These are phyloP conservation scores for Trinectes maculatus DNA, from an alignment of 2,113 vertebrate species.

Conservation along the genomic window DNA sequence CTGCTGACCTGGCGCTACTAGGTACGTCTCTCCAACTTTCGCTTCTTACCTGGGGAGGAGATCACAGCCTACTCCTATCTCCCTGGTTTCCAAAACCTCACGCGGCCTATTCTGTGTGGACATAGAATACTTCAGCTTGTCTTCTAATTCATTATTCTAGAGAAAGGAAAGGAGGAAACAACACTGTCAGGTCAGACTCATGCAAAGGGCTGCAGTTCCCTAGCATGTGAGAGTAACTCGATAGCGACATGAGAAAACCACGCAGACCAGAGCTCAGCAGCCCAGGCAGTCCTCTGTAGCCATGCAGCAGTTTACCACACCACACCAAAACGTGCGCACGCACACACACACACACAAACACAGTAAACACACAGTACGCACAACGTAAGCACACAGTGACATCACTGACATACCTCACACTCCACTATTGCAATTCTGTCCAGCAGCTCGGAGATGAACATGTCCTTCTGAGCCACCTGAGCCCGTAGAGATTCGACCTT, in stretches of 20 bases:
- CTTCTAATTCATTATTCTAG: constrained; percentile 98
- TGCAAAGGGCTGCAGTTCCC: constrained; percentile 57
- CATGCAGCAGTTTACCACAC: constrained; percentile 44
- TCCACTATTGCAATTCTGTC: constrained; percentile 97
- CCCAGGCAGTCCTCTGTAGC: constrained; percentile 25
- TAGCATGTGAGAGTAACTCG: constrained; percentile 29
- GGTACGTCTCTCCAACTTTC: not conserved
- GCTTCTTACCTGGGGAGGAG: constrained; percentile 87
- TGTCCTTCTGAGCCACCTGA: constrained; percentile 93
- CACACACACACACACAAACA: not conserved
- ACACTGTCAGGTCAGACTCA: constrained; percentile 72
- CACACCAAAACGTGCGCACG: not conserved
- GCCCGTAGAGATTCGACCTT: constrained; percentile 90
- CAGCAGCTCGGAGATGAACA: constrained; percentile 93
- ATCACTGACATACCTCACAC: constrained; percentile 94
- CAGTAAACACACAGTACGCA: not conserved
- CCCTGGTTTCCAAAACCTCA: constrained; percentile 83
- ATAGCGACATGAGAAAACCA: constrained; percentile 32
- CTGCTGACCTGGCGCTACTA: not conserved
- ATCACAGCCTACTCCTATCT: constrained; percentile 88
- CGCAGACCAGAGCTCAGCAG: constrained; percentile 35
- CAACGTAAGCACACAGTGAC: not conserved
- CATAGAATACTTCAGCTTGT: constrained; percentile 94
- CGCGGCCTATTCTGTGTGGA: constrained; percentile 80
- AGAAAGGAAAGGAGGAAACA: constrained; percentile 79